A percentile compares a stretch with the other conserved stretches of the same genome.
phyloP scores from a whole-genome alignment of 2,797 vertebrate species.

The Hyperoplus lanceolatus region DNA sequence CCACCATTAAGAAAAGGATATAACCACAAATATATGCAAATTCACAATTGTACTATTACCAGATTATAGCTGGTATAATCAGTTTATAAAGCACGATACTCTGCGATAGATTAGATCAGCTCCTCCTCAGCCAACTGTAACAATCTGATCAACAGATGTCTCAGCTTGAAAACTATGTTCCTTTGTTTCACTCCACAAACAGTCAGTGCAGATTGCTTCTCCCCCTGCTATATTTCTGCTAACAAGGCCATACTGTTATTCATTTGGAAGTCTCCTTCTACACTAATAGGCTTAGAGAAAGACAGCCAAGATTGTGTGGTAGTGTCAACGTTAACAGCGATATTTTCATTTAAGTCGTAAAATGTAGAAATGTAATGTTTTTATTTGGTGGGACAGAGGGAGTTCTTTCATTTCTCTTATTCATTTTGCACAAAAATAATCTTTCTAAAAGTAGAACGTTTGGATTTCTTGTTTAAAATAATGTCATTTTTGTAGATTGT shows the following conservation, averaged over 20 bases:
- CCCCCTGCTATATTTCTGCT: neutral
- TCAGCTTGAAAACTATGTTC: neutral
- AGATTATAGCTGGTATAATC: neutral
- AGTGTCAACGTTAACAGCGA: neutral
- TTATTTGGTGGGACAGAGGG: neutral
- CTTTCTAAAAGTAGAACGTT: neutral
- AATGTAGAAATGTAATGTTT: neutral
- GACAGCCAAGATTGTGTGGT: neutral
- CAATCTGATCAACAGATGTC: neutral
- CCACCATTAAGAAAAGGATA: neutral
- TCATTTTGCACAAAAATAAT: neutral
- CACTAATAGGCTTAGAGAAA: slow-evolving; percentile 11
- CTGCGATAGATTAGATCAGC: neutral
- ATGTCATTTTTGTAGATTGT: neutral
- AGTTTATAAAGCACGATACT: neutral
- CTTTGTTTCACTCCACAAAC: neutral
- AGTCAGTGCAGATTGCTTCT: neutral
- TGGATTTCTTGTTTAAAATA: neutral
- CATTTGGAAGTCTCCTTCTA: neutral
- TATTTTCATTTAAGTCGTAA: neutral
- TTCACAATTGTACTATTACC: neutral
- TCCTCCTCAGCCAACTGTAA: neutral
- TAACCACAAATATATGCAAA: neutral
- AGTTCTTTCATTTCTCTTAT: neutral
- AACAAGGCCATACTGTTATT: slow-evolving; percentile 8